Base-by-base conservation (phyloP, 2,113 vertebrate species). In the Ahaetulla prasina region DNA sequence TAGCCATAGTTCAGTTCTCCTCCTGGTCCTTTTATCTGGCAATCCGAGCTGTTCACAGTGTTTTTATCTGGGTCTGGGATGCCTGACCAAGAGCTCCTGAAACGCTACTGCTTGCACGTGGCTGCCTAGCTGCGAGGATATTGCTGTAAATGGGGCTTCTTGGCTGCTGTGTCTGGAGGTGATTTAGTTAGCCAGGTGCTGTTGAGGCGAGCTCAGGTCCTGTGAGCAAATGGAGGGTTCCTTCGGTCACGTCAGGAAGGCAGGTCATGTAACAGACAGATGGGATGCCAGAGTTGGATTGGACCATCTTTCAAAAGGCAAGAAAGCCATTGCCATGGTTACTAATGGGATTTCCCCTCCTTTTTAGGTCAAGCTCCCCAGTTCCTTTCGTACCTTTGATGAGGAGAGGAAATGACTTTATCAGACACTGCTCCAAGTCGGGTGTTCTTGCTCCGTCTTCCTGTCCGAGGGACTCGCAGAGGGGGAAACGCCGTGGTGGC, bases 391-490 rank as follows among this genome's bases (percentile, higher is more conserved):
- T 93, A 85, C 6, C 93, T 93, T 91, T 43, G 92, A 93, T 74
- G 95, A 95, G 86, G 91, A 92, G 96, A 96, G 95, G 97, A 97
- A 96, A 98, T 98, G 97, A 95, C 95, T 86, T 80, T 94, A 94
- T 94, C 47, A 90, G 94, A 90, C 93, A 2, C 91, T 87, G 90
- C 91, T 93, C 60, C 95, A 94, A 68, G n/a, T 35, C 45, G 92
- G 90, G 93, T 94, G 92, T 88, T 2, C 92, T 93, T 85, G 27
- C 92, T 1, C 94, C 94, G 91, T 92, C 95, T 92, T 94, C 0
- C 0, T 93, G 90, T 91, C 90, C 93, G 52, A 55, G 93, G 53
- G 91, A 86, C 92, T 57, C 93, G 93, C 93, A 8, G 2, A n/a
- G 92, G 39, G 89, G 94, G 89, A 93, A 94, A 95, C 4, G 92